phyloP scores from a whole-genome alignment of 2,113 vertebrate genomes.

The Noctilio leporinus region DNA sequence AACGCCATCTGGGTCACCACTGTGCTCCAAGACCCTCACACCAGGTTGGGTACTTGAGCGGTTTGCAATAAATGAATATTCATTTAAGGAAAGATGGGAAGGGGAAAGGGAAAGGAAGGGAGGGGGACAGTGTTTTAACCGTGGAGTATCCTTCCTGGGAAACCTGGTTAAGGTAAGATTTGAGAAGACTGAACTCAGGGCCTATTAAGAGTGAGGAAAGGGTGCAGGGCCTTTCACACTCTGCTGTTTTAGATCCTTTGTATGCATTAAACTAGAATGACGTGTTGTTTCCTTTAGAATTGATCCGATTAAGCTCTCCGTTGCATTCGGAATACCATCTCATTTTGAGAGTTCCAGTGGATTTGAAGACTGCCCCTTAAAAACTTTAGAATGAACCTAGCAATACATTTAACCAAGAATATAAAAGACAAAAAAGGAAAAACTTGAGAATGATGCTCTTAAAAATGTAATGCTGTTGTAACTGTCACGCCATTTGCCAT shows the following conservation, averaged over 20 bases:
- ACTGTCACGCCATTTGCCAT: conserved; percentile 31
- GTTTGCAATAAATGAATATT: background rate
- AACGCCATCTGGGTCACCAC: background rate
- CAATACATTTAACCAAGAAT: too few relatives aligned
- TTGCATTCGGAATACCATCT: background rate
- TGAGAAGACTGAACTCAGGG: background rate
- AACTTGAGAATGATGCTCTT: conserved; percentile 35
- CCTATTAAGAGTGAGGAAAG: background rate
- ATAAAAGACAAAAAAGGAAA: too few relatives aligned
- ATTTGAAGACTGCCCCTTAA: background rate
- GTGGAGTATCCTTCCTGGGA: background rate
- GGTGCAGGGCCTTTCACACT: background rate
- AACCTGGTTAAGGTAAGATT: background rate
- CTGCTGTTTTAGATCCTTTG: background rate
- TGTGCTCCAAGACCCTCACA: background rate
- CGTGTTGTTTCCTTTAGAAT: background rate
- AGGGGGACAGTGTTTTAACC: background rate
- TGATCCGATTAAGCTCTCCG: background rate
- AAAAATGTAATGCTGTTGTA: conserved; percentile 27
- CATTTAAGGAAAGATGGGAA: background rate
- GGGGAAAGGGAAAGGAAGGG: background rate
- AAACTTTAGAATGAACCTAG: conserved; percentile 44
- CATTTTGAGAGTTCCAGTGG: conserved; percentile 27
- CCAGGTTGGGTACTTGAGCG: background rate
- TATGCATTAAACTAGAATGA: background rate